A percentile compares a stretch with the other conserved stretches of the same genome.
These are phyloP conservation scores for Danio kyathit DNA, from an alignment of 2,797 vertebrate genomes.

Conservation along the genomic window DNA sequence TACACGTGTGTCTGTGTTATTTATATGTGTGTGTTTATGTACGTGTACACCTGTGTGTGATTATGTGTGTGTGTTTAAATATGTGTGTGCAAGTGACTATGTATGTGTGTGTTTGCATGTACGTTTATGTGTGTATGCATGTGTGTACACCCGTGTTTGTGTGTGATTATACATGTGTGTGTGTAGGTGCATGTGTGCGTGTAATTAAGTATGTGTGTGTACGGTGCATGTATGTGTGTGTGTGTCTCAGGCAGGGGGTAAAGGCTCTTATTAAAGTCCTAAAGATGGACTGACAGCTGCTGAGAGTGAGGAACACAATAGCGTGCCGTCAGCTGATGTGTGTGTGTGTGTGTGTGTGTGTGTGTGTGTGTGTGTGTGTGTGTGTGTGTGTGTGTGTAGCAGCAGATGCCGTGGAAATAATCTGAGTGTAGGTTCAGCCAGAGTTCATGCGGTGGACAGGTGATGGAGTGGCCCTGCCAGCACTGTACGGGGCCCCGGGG, in stretches of 20 bases:
- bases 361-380: not conserved
- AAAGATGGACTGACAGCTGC: conserved; percentile 70
- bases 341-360: too few relatives aligned
- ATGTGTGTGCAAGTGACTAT: too few relatives aligned
- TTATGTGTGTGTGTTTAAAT: too few relatives aligned
- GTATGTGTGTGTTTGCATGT: too few relatives aligned
- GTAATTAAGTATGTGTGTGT: too few relatives aligned
- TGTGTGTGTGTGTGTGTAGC: conserved; percentile 15
- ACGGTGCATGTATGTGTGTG: not conserved
- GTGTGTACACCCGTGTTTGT: too few relatives aligned
- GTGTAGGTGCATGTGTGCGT: too few relatives aligned
- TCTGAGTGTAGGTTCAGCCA: conserved; percentile 63
- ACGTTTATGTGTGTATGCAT: too few relatives aligned
- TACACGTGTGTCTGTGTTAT: too few relatives aligned
- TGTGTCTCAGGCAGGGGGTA: conserved; percentile 47
- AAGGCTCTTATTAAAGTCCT: conserved; percentile 68
- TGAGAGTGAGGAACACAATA: conserved; percentile 63
- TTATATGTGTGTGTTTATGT: too few relatives aligned
- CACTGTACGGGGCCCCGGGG: conserved; percentile 67
- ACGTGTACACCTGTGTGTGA: too few relatives aligned
- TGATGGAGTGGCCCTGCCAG: conserved; percentile 71
- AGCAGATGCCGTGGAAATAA: conserved; percentile 66
- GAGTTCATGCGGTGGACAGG: conserved; percentile 67
- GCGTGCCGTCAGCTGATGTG: conserved; percentile 60
- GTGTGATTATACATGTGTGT: too few relatives aligned